Percentiles rank a stretch among this genome's conserved stretches.
Evolutionary conservation across 2,888 invertebrate species (phyloP).

Genomic region (Seira sanloemensis): DNA sequence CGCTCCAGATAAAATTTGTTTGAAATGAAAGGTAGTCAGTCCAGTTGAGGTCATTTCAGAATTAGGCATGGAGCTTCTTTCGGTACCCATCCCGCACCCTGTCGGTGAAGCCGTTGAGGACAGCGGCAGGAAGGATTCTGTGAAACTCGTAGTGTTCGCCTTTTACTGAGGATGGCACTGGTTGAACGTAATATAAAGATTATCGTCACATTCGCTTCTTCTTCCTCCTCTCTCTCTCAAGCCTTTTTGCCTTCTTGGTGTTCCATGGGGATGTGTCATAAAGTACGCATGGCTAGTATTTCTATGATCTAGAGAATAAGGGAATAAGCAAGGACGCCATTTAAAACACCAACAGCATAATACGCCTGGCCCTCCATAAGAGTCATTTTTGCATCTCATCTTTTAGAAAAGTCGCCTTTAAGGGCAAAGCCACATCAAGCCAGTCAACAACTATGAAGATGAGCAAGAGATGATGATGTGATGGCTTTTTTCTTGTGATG

Average conservation of each 20-base stretch:
- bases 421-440: background rate
- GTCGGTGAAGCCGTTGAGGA: too few species aligned
- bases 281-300: too few species aligned
- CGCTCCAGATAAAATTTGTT: too few species aligned
- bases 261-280: background rate
- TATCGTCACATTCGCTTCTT: background rate
- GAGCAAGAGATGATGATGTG: slow-evolving; percentile 18
- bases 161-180: slow-evolving; percentile 58
- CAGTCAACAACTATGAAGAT: slow-evolving; percentile 27
- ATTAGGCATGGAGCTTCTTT: too few species aligned
- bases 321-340: too few species aligned
- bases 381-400: background rate
- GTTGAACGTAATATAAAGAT: slow-evolving; percentile 31
- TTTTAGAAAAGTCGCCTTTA: background rate
- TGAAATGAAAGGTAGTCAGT: too few species aligned
- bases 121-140: background rate
- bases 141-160: slow-evolving; percentile 52
- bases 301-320: too few species aligned
- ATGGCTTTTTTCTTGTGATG: slow-evolving; percentile 60
- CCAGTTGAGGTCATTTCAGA: too few species aligned
- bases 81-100: too few species aligned
- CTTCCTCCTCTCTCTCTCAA: background rate
- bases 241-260: background rate
- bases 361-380: too few species aligned
- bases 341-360: too few species aligned